These are phyloP conservation scores for Brachionus koreanus DNA, from an alignment of 1,140 invertebrate species.

Conservation along the genomic window DNA sequence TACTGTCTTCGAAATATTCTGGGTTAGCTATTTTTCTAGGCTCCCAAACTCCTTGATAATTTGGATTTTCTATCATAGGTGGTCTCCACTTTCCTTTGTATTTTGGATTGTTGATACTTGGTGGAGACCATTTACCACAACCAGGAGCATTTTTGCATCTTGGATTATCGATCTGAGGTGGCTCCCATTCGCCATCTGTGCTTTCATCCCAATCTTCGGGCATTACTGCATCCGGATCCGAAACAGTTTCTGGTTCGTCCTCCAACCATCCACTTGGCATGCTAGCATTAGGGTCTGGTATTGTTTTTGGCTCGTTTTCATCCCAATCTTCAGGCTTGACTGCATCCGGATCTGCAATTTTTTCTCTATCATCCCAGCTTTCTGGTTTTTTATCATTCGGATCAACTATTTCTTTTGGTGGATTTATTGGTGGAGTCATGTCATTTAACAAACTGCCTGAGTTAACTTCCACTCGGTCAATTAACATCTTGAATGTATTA, in stretches of 20 bases:
- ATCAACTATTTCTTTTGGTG: conserved; percentile 90
- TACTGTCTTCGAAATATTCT: conserved; percentile 82
- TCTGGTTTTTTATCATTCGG: conserved; percentile 80
- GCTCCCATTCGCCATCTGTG: conserved; percentile 98
- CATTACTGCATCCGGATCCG: conserved; percentile 79
- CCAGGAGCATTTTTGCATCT: conserved; percentile 76
- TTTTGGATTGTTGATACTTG: conserved; percentile 79
- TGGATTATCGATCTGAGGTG: conserved; percentile 79
- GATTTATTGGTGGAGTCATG: conserved; percentile 84
- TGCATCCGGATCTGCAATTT: conserved; percentile 54
- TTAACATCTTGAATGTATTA: conserved; percentile 68
- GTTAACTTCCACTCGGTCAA: conserved; percentile 73
- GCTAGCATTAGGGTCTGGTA: conserved; percentile 53
- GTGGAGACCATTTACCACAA: conserved; percentile 84
- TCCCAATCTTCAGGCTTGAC: conserved; percentile 50
- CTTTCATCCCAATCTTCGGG: conserved; percentile 94
- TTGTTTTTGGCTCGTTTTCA: conserved; percentile 55
- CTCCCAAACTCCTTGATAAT: conserved; percentile 90
- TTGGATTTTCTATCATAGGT: conserved; percentile 84
- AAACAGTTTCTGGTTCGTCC: conserved; percentile 79
- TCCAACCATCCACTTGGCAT: conserved; percentile 66
- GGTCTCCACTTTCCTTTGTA: conserved; percentile 77
- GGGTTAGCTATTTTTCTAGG: conserved; percentile 81
- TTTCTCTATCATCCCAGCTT: conserved; percentile 95
- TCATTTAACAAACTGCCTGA: conserved; percentile 81